Evolutionary conservation across 2,113 vertebrate genomes (phyloP).

Genomic region (Paedocypris sp.): DNA sequence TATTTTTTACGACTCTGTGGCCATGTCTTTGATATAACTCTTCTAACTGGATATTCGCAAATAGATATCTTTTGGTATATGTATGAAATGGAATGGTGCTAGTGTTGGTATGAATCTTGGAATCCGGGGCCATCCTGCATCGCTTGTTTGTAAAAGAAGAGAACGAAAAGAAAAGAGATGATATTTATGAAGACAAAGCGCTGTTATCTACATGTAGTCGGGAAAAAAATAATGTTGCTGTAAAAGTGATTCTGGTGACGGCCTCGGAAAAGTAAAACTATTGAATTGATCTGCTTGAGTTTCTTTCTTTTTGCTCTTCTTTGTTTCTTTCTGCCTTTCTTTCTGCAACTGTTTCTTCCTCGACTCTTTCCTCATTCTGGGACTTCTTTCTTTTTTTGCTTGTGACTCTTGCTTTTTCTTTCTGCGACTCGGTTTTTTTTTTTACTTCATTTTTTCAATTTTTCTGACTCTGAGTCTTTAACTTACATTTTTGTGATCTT

Average conservation of each 20-base stretch:
- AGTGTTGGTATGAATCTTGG: slow-evolving; percentile 45
- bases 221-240: slow-evolving; percentile 42
- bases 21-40: slow-evolving; percentile 65
- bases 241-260: slow-evolving; percentile 49
- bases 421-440: too few relatives aligned
- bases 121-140: slow-evolving; percentile 50
- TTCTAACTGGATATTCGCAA: slow-evolving; percentile 54
- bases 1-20: slow-evolving; percentile 62
- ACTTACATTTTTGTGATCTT: too few relatives aligned
- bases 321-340: too few relatives aligned
- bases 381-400: too few relatives aligned
- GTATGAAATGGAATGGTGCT: slow-evolving; percentile 58
- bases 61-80: slow-evolving; percentile 57
- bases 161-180: slow-evolving; percentile 49
- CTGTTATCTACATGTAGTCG: slow-evolving; percentile 64
- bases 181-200: slow-evolving; percentile 40
- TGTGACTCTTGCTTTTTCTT: too few relatives aligned
- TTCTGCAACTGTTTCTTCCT: too few relatives aligned
- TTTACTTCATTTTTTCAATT: too few relatives aligned
- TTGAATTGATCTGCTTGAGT: slow-evolving; percentile 11
- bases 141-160: slow-evolving; percentile 48
- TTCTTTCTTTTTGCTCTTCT: too few relatives aligned
- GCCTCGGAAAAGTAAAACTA: slow-evolving; percentile 33
- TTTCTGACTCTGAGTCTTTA: too few relatives aligned
- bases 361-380: too few relatives aligned